These are phyloP conservation scores for Brachyptera putata DNA, from an alignment of 2,888 invertebrate genomes.

Conservation along the genomic window DNA sequence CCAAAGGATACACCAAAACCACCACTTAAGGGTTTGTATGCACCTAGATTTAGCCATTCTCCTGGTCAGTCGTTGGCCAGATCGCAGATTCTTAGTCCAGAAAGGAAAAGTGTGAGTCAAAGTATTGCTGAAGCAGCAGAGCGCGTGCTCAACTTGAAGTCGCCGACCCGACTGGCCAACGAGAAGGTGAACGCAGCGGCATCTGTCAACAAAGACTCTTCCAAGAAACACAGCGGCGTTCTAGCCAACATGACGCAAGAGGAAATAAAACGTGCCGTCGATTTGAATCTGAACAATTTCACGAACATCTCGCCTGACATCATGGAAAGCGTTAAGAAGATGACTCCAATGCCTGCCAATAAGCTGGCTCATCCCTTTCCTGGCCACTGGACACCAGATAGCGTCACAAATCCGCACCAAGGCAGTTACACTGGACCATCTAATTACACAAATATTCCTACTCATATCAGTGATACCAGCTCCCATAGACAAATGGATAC, in stretches of 20 bases:
- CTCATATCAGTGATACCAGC: no score
- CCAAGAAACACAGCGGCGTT: constrained; percentile 6
- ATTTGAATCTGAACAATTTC: constrained; percentile 19
- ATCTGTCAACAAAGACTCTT: neutral
- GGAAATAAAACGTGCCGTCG: constrained; percentile 26
- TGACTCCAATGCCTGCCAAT: no score
- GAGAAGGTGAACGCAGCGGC: neutral
- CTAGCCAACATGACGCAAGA: constrained; percentile 27
- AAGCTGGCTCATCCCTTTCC: no score
- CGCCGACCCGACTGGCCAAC: neutral
- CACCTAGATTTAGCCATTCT: neutral
- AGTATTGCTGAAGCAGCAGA: no score
- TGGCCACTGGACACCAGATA: no score
- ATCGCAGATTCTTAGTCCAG: neutral
- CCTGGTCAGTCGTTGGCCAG: neutral
- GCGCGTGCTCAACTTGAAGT: no score
- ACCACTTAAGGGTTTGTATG: constrained; percentile 1
- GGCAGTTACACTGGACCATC: no score
- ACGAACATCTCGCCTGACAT: constrained; percentile 16
- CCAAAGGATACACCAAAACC: neutral
- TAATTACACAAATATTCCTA: no score
- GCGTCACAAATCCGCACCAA: no score
- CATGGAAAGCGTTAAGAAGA: neutral
- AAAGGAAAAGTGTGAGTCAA: neutral
- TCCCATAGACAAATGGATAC: no score